Conservation (phyloP, 2,797 vertebrate species). For the Babyrousa celebensis region DNA sequence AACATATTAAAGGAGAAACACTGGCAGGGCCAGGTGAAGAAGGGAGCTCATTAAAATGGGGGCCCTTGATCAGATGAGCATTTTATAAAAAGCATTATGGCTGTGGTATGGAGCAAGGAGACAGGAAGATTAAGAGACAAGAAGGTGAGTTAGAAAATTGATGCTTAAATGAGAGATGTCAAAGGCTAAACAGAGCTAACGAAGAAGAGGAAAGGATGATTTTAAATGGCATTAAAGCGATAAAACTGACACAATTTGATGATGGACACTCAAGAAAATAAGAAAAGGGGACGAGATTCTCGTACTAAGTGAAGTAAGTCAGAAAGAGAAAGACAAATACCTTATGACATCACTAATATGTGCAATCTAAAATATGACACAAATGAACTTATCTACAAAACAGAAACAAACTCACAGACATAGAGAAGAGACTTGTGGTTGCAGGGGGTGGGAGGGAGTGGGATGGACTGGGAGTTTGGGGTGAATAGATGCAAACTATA, state of each 20-base stretch:
- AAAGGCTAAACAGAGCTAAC: background rate
- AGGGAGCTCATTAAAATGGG: constrained; percentile 8
- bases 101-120: background rate
- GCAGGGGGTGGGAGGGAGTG: too few species aligned
- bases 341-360: too few species aligned
- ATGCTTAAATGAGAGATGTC: background rate
- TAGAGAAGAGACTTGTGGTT: too few species aligned
- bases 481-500: too few species aligned
- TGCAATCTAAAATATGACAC: too few species aligned
- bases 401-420: too few species aligned
- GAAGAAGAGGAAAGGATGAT: background rate
- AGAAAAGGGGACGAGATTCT: background rate
- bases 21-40: background rate
- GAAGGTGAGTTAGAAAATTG: background rate
- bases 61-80: background rate
- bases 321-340: too few species aligned
- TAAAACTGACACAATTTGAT: background rate
- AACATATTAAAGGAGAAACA: background rate
- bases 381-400: too few species aligned
- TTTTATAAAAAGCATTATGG: constrained; percentile 28
- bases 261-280: background rate
- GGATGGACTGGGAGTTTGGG: too few species aligned
- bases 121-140: background rate
- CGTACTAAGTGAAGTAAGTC: too few species aligned
- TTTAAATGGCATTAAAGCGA: constrained; percentile 9